Evolutionary conservation across 1,140 invertebrate genomes (phyloP), one percentile per base, ranked within the genome.

Genomic region (Hylaeus anthracinus): DNA sequence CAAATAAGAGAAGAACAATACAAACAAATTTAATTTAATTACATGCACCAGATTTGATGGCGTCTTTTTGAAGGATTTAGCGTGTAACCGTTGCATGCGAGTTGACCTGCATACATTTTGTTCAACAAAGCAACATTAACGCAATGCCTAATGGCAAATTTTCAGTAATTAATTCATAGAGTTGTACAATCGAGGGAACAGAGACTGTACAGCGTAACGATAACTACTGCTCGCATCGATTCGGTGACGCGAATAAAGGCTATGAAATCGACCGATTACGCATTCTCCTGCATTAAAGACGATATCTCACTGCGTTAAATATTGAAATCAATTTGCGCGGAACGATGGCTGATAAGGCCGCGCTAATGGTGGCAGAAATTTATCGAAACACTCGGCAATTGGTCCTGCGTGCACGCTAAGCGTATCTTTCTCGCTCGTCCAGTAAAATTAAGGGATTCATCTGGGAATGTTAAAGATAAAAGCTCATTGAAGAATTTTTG

Each of bases 261-360:
- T 4, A 51, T 55, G 60, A 45, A n/a, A 45, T 53, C 69, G 39
- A 9, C n/a, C 41, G 53, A 55, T 71, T 72, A 79, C 51, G 26
- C 9, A 14, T 3, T 14, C 48, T 14, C n/a, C 6, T 1, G n/a
- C 67, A 39, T 64, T 73, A 53, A 63, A 66, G 55, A 71, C 39
- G 51, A 58, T 43, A 45, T 37, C 45, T 55, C 56, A 8, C 15
- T 15, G 43, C 45, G 45, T 39, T 79, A 73, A 74, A 72, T 71
- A 64, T 64, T 72, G 41, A 69, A 85, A 61, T 85, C 70, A 73
- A 82, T 84, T 86, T 77, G 14, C 48, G 55, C 9, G 65, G 63
- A 78, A 60, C 63, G 79, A 60, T 78, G 72, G 51, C 81, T 75
- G 56, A 78, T 82, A 73, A 45, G 65, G 60, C 64, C 45, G 58